These are phyloP conservation scores for Thalassoma bifasciatum DNA, from an alignment of 2,113 vertebrate genomes.

Conservation along the genomic window DNA sequence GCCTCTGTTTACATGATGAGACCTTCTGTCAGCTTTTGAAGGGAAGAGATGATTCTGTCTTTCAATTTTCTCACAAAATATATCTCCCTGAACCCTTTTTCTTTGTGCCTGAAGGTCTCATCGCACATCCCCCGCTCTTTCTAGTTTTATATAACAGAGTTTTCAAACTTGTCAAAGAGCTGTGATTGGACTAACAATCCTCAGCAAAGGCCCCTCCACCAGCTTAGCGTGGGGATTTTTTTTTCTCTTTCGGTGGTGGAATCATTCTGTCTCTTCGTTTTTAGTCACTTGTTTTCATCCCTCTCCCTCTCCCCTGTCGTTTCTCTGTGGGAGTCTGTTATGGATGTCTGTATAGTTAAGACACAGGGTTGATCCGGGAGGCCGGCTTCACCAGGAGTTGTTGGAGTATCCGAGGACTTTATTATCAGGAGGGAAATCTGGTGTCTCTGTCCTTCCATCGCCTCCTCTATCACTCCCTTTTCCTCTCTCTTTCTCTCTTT, in stretches of 20 bases:
- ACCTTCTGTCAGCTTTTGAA: constrained; percentile 62
- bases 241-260: background rate
- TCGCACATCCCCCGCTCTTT: background rate
- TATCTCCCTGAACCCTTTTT: constrained; percentile 14
- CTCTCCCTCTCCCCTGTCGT: constrained; percentile 16
- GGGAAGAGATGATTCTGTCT: constrained; percentile 22
- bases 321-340: constrained; percentile 47
- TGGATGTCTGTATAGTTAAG: constrained; percentile 51
- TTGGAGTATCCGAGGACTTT: constrained; percentile 61
- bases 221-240: background rate
- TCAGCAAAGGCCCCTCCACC: constrained; percentile 9
- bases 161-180: constrained; percentile 61
- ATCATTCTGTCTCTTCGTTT: constrained; percentile 24
- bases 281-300: constrained; percentile 26
- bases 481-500: constrained; percentile 42
- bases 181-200: constrained; percentile 53
- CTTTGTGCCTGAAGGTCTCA: constrained; percentile 26
- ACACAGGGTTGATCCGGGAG: constrained; percentile 47
- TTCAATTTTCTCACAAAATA: constrained; percentile 25
- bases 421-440: constrained; percentile 70
- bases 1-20: constrained; percentile 69
- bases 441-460: constrained; percentile 55
- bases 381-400: constrained; percentile 40
- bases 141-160: constrained; percentile 53
- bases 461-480: constrained; percentile 23